Percentiles rank a stretch among this genome's conserved stretches.
Conservation (phyloP, 2,797 vertebrate genomes). For the Capromys pilorides region DNA sequence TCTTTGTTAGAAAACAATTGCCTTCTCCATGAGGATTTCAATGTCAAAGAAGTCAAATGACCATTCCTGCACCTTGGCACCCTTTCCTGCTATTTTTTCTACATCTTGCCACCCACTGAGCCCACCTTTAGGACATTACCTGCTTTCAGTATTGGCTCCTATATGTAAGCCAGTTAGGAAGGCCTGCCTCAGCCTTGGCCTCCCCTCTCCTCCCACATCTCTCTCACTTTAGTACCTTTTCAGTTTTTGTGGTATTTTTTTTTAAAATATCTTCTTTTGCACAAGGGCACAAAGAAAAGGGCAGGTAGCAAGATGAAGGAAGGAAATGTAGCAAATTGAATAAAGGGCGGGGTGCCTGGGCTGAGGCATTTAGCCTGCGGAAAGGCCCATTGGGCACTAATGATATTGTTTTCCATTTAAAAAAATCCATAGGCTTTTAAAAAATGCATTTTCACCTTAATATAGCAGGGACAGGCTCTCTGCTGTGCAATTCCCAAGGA, state of each 20-base stretch:
- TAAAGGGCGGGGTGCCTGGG: not conserved
- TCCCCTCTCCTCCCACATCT: not conserved
- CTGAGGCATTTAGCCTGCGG: not conserved
- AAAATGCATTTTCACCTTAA: slow-evolving; percentile 65
- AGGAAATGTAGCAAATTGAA: not conserved
- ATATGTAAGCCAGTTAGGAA: not conserved
- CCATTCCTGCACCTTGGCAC: not conserved
- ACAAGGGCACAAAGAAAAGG: not conserved
- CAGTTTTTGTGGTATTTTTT: not conserved
- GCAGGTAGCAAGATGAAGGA: not conserved
- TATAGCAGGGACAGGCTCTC: slow-evolving; percentile 43
- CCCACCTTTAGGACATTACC: not conserved
- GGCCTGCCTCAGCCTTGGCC: not conserved
- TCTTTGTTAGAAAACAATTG: not conserved
- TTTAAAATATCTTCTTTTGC: not conserved
- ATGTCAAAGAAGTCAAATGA: not conserved
- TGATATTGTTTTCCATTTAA: slow-evolving; percentile 39
- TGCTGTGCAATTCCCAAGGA: slow-evolving; percentile 45
- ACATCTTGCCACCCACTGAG: not conserved
- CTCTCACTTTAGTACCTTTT: not conserved
- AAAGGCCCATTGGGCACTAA: slow-evolving; percentile 12
- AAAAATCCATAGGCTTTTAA: slow-evolving; percentile 70
- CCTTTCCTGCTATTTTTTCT: not conserved
- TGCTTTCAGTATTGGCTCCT: not conserved
- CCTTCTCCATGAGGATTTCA: slow-evolving; percentile 32